These are phyloP conservation scores for Microcebus lehilahytsara DNA, from an alignment of 2,113 vertebrate species.

Conservation along the genomic window DNA sequence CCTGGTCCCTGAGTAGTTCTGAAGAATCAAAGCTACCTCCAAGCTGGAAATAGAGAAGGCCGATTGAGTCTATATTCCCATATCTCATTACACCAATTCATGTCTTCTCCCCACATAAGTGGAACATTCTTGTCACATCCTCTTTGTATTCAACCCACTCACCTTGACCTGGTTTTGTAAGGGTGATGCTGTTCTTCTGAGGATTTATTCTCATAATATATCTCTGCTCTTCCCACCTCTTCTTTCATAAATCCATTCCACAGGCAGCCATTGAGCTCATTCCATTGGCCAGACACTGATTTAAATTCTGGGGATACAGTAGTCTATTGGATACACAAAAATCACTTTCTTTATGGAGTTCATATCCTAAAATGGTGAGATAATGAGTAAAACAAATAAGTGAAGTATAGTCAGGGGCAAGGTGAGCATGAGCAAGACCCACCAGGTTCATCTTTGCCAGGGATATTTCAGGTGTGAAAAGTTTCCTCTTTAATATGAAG, in stretches of 20 bases:
- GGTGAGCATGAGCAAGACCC: not conserved
- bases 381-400: not conserved
- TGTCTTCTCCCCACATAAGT: not conserved
- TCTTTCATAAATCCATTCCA: not conserved
- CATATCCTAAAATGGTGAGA: not conserved
- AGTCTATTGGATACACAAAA: not conserved
- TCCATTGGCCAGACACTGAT: not conserved
- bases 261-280: not conserved
- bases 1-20: not conserved
- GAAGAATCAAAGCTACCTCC: not conserved
- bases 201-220: not conserved
- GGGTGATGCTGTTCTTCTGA: not conserved
- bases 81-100: not conserved
- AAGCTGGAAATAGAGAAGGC: not conserved
- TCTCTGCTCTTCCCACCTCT: not conserved
- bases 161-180: not conserved
- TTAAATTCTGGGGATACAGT: not conserved
- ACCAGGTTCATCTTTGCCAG: not conserved
- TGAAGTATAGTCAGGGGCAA: not conserved
- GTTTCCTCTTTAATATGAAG: not conserved
- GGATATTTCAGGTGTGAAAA: not conserved
- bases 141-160: not conserved
- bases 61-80: not conserved
- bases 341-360: not conserved
- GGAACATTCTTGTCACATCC: not conserved